Evolutionary conservation across 2,113 vertebrate genomes (phyloP).

Genomic region (Labeo rohita): DNA sequence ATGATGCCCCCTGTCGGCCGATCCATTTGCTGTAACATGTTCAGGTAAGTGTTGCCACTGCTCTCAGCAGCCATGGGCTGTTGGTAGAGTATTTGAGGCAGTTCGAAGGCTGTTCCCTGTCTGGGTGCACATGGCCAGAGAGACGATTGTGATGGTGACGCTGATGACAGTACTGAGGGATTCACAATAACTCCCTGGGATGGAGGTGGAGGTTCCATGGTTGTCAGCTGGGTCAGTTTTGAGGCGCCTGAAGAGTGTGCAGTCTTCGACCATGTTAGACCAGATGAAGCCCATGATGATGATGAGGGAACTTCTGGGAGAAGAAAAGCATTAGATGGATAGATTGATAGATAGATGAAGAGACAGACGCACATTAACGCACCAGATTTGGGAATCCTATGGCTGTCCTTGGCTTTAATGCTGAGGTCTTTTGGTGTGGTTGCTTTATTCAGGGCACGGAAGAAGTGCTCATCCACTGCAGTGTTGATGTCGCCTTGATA

Average conservation of each 20-base stretch:
- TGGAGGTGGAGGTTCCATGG: slow-evolving; percentile 11
- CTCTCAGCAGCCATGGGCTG: slow-evolving; percentile 8
- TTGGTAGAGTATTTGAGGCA: slow-evolving; percentile 48
- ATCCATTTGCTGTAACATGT: slow-evolving; percentile 74
- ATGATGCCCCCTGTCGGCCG: slow-evolving; percentile 59
- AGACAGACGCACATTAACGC: neutral
- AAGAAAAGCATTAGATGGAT: neutral
- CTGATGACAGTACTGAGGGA: slow-evolving; percentile 51
- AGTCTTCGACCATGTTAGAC: slow-evolving; percentile 66
- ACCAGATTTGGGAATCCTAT: slow-evolving; percentile 40
- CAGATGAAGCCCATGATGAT: slow-evolving; percentile 68
- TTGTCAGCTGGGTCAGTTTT: slow-evolving; percentile 47
- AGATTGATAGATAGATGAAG: neutral
- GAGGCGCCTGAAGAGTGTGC: slow-evolving; percentile 59
- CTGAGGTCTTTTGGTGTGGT: slow-evolving; percentile 73
- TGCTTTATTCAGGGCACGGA: slow-evolving; percentile 78
- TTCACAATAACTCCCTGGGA: slow-evolving; percentile 55
- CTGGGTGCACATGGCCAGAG: slow-evolving; percentile 68
- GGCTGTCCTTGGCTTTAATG: slow-evolving; percentile 57
- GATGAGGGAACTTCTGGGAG: slow-evolving; percentile 60
- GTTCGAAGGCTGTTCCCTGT: slow-evolving; percentile 53
- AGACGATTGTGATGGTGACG: neutral
- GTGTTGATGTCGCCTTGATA: slow-evolving; percentile 86
- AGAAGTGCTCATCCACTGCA: slow-evolving; percentile 85
- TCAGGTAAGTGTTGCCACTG: slow-evolving; percentile 70